phyloP scores from a whole-genome alignment of 2,797 vertebrate genomes.

The Pyrocephalus nanus region DNA sequence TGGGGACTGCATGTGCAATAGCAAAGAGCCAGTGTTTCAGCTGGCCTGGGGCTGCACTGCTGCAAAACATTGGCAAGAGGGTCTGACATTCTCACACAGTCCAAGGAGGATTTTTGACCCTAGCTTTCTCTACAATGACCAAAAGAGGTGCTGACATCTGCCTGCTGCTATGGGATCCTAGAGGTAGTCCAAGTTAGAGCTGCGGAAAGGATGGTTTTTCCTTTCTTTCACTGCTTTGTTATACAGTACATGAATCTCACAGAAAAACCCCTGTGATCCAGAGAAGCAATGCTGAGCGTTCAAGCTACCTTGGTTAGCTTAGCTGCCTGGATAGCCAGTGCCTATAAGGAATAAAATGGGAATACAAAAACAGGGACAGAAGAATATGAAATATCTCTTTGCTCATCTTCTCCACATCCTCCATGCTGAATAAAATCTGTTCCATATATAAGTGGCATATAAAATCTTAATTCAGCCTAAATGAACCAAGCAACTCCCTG shows the following conservation, averaged over 20 bases:
- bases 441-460: background rate
- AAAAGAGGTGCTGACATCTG: background rate
- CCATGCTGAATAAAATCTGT: background rate
- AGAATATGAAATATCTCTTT: background rate
- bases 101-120: background rate
- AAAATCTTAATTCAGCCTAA: background rate
- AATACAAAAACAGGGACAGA: background rate
- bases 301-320: background rate
- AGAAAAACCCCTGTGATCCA: background rate
- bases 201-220: background rate
- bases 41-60: background rate
- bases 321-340: background rate
- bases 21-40: background rate
- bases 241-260: background rate
- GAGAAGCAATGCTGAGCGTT: background rate
- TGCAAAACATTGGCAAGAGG: background rate
- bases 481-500: background rate
- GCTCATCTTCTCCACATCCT: background rate
- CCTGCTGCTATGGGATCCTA: background rate
- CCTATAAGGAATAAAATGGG: background rate
- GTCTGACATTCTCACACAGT: background rate
- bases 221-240: background rate
- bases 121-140: background rate
- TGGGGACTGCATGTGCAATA: background rate
- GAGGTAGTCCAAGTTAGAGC: background rate